phyloP scores from a whole-genome alignment of 2,888 invertebrate species.

The Macaria notata region DNA sequence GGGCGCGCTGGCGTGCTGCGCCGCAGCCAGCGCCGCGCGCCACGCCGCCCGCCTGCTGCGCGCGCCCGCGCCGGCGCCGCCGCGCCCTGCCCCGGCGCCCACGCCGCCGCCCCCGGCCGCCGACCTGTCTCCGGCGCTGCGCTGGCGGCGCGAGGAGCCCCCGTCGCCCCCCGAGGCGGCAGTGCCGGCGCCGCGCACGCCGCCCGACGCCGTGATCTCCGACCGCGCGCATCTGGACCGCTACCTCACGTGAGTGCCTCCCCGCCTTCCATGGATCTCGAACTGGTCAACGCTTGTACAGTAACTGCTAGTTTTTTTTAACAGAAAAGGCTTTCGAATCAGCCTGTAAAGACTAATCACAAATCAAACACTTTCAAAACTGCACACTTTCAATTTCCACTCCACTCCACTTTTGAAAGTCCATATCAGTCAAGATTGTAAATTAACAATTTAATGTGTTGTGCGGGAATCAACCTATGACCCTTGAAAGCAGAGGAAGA shows the following conservation, averaged over 20 bases:
- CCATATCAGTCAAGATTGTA: too few relatives aligned
- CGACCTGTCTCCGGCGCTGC: slow-evolving; percentile 27
- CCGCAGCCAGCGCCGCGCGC: slow-evolving; percentile 32
- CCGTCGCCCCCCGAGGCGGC: slow-evolving; percentile 34
- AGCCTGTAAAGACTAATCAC: too few relatives aligned
- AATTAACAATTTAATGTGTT: too few relatives aligned
- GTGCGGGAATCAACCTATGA: too few relatives aligned
- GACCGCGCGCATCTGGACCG: slow-evolving; percentile 39
- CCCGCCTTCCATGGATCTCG: not conserved
- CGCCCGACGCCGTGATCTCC: slow-evolving; percentile 52
- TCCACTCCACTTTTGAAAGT: too few relatives aligned
- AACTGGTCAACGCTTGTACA: too few relatives aligned
- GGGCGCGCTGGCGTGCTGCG: slow-evolving; percentile 13
- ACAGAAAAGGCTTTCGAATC: too few relatives aligned
- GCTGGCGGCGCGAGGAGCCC: slow-evolving; percentile 31
- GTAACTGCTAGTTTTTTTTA: too few relatives aligned
- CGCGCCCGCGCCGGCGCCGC: slow-evolving; percentile 2
- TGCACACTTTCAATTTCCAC: too few relatives aligned
- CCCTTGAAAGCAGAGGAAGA: too few relatives aligned
- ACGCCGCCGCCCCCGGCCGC: slow-evolving; percentile 25
- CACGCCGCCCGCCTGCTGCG: slow-evolving; percentile 9
- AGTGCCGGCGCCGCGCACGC: slow-evolving; percentile 34
- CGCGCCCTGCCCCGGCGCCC: slow-evolving; percentile 6
- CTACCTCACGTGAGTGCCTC: slow-evolving; percentile 28
- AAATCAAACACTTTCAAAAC: too few relatives aligned